Evolutionary conservation across 2,113 vertebrate genomes (phyloP).

Genomic region (Chaetops frenatus): DNA sequence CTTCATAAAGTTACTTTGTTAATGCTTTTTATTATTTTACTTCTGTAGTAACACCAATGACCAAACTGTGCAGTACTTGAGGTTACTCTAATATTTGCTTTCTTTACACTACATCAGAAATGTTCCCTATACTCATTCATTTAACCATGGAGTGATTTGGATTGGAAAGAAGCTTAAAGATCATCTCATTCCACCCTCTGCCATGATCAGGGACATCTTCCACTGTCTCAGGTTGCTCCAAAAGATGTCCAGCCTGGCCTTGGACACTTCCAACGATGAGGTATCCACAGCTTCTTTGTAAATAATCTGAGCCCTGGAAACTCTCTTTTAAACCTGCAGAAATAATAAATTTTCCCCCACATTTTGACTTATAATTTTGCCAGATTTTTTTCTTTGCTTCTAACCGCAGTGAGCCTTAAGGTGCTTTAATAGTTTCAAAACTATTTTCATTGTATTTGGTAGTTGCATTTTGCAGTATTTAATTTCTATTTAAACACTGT

Average conservation of each 20-base stretch:
- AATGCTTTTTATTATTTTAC: fast-evolving
- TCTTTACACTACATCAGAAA: background rate
- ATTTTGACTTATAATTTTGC: background rate
- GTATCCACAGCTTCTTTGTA: background rate
- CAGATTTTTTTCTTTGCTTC: background rate
- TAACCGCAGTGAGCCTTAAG: background rate
- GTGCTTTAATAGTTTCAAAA: background rate
- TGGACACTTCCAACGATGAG: background rate
- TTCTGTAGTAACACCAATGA: background rate
- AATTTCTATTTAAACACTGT: background rate
- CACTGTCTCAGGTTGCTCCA: fast-evolving
- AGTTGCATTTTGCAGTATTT: no score
- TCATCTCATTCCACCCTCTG: background rate
- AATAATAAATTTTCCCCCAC: background rate
- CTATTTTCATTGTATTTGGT: background rate
- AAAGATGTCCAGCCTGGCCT: background rate
- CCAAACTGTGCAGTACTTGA: background rate
- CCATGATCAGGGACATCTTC: background rate
- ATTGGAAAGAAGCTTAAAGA: background rate
- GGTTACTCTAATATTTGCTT: background rate
- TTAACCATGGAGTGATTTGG: background rate
- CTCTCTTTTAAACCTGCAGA: background rate
- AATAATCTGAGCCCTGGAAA: background rate
- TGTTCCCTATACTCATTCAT: background rate
- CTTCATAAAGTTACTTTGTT: background rate